Evolutionary conservation across 2,888 invertebrate species (phyloP).

Genomic region (Pristionchus mayeri): DNA sequence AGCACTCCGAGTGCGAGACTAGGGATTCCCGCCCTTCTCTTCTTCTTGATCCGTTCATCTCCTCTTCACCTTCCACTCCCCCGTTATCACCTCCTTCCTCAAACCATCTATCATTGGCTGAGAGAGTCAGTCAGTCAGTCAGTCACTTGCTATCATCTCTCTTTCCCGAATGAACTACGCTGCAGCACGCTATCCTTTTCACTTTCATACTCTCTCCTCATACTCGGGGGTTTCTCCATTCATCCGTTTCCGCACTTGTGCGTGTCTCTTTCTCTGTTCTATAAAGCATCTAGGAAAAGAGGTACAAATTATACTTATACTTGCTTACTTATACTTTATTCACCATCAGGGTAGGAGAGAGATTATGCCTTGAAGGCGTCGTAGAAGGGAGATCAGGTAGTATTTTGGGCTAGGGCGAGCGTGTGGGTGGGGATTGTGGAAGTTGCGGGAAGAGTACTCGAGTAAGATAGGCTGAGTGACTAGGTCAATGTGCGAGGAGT

Average conservation of each 20-base stretch:
- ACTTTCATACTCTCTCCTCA: background rate
- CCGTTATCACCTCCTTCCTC: background rate
- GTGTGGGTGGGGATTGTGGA: too few relatives aligned
- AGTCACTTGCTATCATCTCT: conserved; percentile 24
- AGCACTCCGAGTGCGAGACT: too few relatives aligned
- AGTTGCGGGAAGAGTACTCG: too few relatives aligned
- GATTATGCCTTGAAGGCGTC: too few relatives aligned
- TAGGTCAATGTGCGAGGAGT: too few relatives aligned
- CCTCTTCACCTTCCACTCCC: background rate
- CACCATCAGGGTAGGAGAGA: too few relatives aligned
- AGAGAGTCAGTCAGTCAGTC: background rate
- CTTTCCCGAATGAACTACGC: background rate
- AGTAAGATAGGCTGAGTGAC: conserved; percentile 16
- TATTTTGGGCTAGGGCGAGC: too few relatives aligned
- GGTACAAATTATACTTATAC: too few relatives aligned
- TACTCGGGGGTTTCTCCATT: background rate
- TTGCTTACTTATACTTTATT: too few relatives aligned
- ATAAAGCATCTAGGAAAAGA: background rate
- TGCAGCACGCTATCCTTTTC: background rate
- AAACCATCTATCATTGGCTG: conserved; percentile 36
- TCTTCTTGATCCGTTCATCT: conserved; percentile 15
- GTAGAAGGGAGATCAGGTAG: too few relatives aligned
- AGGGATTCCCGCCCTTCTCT: background rate
- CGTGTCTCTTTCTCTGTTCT: background rate
- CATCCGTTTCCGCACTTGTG: too few relatives aligned